Conservation (phyloP, 2,888 invertebrate species). For the Thereva unica region DNA sequence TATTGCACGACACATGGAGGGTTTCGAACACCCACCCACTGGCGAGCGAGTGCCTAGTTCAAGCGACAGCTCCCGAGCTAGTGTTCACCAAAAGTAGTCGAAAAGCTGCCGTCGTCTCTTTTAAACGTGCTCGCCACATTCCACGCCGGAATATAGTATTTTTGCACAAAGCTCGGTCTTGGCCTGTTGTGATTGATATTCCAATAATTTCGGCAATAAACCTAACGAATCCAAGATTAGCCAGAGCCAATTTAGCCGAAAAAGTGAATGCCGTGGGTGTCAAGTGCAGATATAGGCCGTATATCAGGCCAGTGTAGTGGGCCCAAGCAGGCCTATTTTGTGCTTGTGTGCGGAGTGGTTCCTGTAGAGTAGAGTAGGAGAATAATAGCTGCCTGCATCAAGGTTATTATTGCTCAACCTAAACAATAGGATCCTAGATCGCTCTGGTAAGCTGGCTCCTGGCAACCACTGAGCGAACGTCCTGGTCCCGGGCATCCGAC, state of each 20-base stretch:
- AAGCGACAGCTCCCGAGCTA: slow-evolving; percentile 25
- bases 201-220: too few species aligned
- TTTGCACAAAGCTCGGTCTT: slow-evolving; percentile 29
- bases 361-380: slow-evolving; percentile 5
- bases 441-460: slow-evolving; percentile 20
- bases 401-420: slow-evolving; percentile 14
- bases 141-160: slow-evolving; percentile 6
- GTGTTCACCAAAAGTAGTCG: slow-evolving; percentile 46
- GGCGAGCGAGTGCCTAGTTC: slow-evolving; percentile 35
- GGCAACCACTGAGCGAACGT: slow-evolving; percentile 27
- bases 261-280: not conserved
- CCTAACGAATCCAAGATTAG: too few species aligned
- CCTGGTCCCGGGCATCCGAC: slow-evolving; percentile 29
- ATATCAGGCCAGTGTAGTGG: not conserved
- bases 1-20: not conserved
- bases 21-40: slow-evolving; percentile 19
- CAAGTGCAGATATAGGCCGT: too few species aligned
- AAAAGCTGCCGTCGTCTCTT: slow-evolving; percentile 50
- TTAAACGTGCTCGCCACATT: slow-evolving; percentile 43
- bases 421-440: slow-evolving; percentile 27
- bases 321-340: slow-evolving; percentile 9
- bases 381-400: slow-evolving; percentile 17
- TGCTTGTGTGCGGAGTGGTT: slow-evolving; percentile 14
- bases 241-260: not conserved
- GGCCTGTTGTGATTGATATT: too few species aligned